These are phyloP conservation scores for Bursaphelenchus okinawaensis DNA, from an alignment of 2,888 invertebrate species.

Conservation along the genomic window DNA sequence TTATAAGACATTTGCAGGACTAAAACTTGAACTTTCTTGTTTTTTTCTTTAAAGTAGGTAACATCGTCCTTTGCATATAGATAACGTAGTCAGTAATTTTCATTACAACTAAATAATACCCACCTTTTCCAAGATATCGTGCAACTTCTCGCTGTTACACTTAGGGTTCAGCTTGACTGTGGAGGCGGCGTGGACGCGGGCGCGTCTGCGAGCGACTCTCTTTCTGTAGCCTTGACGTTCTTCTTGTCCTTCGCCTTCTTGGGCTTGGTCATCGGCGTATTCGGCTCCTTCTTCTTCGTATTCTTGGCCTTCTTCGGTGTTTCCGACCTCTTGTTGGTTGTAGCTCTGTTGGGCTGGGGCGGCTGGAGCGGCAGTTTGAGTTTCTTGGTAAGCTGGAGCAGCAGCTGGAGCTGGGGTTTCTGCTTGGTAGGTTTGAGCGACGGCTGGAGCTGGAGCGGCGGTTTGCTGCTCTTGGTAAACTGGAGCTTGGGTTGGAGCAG, in stretches of 20 bases:
- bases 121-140: constrained; percentile 24
- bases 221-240: constrained; percentile 3
- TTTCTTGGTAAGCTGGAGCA: constrained; percentile 5
- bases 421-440: constrained; percentile 9
- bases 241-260: background rate
- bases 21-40: no score
- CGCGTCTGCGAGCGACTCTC: constrained; percentile 20
- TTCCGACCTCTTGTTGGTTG: background rate
- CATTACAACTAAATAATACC: no score
- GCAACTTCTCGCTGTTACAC: constrained; percentile 31
- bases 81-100: no score
- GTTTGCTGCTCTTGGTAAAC: constrained; percentile 18
- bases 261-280: background rate
- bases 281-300: constrained; percentile 17
- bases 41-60: no score
- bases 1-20: no score
- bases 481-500: constrained; percentile 8
- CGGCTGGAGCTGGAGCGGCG: constrained; percentile 14
- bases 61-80: no score
- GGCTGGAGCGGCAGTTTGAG: constrained; percentile 14
- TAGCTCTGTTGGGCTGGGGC: constrained; percentile 17
- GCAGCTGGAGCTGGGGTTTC: constrained; percentile 9
- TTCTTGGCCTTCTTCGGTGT: constrained; percentile 5
- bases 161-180: constrained; percentile 29
- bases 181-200: constrained; percentile 36